Evolutionary conservation across 2,888 invertebrate genomes (phyloP), one percentile per base, ranked within the genome.

Genomic region (Cryptus armator): DNA sequence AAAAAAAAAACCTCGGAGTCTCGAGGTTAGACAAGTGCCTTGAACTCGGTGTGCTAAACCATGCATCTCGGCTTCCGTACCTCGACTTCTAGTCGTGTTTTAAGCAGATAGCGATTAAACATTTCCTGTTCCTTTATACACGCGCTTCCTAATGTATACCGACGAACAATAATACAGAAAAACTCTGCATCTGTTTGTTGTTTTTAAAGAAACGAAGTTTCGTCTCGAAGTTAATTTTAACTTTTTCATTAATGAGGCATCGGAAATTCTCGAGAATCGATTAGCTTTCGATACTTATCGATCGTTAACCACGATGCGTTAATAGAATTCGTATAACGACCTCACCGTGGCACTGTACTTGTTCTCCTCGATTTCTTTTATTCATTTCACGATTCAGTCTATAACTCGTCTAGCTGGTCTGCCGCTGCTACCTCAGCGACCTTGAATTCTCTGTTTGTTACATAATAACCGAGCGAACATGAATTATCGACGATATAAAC

Each of bases 21-120:
- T 53, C 59, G 81, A 81, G 81, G 81, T 81, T 81, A 75, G 81
- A 68, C 74, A 46, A 44, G 81, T 81, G 46, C 91, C 91, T 91
- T 91, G 91, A 91, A 91, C 91, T 89, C 88, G 88, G 89, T 12
- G 48, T 89, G 90, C 72, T 83, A 89, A 90, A 84, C 90, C 89
- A 90, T 88, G 87, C 90, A 89, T 90, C 88, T 68, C 81, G 81
- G 89, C 87, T 85, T 88, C 76, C 82, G 81, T 71, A 44, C 83
- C 64, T 81, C 76, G 83, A 79, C 72, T 84, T 71, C 62, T 43
- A 62, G 59, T 32, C 51, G 64, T 37, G 71, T 80, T 80, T 51
- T 62, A 51, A 19, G 29, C 70, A 81, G 88, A 88, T 88, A 89
- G 90, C 88, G 88, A 90, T 88, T 88, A 88, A 84, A 29, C 78